Evolutionary conservation across 2,797 vertebrate species (phyloP).

Genomic region (Tadarida brasiliensis): DNA sequence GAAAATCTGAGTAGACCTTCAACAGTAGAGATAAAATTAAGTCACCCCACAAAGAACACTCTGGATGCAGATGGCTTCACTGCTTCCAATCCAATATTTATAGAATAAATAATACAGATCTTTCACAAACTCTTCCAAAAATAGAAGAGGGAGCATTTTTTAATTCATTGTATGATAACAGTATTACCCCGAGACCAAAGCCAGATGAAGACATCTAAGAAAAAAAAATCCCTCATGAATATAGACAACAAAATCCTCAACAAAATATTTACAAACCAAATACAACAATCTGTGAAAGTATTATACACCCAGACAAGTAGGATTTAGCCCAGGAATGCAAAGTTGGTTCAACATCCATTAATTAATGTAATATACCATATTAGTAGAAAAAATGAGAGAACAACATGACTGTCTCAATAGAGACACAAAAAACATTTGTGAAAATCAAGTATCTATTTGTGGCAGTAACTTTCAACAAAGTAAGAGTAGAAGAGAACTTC

Average conservation of each 20-base stretch:
- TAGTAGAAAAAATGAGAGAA: background rate
- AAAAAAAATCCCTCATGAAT: slow-evolving; percentile 15
- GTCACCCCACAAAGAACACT: background rate
- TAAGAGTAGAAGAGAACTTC: background rate
- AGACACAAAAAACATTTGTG: background rate
- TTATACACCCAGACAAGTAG: background rate
- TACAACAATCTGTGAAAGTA: background rate
- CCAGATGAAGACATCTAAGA: background rate
- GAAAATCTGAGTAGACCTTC: background rate
- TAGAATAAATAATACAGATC: background rate
- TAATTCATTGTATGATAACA: background rate
- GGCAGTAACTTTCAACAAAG: background rate
- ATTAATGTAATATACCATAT: background rate
- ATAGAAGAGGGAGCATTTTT: background rate
- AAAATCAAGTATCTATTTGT: background rate
- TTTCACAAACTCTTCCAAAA: slow-evolving; percentile 22
- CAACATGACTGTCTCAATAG: background rate
- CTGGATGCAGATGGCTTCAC: background rate
- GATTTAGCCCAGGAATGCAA: background rate
- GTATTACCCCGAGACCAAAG: background rate
- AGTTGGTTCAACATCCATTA: background rate
- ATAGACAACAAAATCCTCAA: background rate
- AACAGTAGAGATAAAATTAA: background rate
- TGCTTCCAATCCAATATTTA: background rate
- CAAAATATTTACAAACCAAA: background rate